Conservation (phyloP, 2,888 invertebrate species). For the Lasioglossum vierecki region DNA sequence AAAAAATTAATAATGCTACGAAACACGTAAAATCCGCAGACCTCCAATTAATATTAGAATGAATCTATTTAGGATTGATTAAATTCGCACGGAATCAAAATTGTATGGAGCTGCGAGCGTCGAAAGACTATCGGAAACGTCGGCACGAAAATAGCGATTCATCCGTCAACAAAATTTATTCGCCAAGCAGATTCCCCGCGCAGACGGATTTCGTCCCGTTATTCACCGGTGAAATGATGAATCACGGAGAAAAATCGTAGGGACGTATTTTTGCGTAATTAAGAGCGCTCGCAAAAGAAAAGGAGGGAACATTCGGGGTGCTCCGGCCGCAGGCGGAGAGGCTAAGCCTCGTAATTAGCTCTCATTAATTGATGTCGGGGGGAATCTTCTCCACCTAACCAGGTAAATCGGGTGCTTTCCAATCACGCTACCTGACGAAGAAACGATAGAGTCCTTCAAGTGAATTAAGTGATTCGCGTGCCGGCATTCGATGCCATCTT, state of each 20-base stretch:
- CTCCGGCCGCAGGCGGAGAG: not conserved
- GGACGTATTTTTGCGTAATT: conserved; percentile 57
- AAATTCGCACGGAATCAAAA: not conserved
- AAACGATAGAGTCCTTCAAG: conserved; percentile 61
- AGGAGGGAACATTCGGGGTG: conserved; percentile 36
- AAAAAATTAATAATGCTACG: not conserved
- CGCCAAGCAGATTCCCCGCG: not conserved
- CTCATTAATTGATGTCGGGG: conserved; percentile 61
- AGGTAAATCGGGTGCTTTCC: conserved; percentile 17
- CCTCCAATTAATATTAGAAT: not conserved
- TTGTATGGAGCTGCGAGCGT: not conserved
- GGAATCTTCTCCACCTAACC: conserved; percentile 11
- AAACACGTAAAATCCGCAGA: not conserved
- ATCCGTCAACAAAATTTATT: not conserved
- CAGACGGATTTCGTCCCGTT: not conserved
- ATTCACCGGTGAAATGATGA: conserved; percentile 22
- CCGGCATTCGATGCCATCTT: conserved; percentile 12
- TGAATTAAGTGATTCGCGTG: conserved; percentile 69
- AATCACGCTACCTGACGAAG: conserved; percentile 35
- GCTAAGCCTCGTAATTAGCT: conserved; percentile 54
- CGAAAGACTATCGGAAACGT: not conserved
- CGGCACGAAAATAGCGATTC: not conserved
- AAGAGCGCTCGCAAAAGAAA: conserved; percentile 30
- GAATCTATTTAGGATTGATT: not conserved
- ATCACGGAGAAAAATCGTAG: conserved; percentile 42